Conservation (phyloP, 2,113 vertebrate species). For the Mobula birostris region DNA sequence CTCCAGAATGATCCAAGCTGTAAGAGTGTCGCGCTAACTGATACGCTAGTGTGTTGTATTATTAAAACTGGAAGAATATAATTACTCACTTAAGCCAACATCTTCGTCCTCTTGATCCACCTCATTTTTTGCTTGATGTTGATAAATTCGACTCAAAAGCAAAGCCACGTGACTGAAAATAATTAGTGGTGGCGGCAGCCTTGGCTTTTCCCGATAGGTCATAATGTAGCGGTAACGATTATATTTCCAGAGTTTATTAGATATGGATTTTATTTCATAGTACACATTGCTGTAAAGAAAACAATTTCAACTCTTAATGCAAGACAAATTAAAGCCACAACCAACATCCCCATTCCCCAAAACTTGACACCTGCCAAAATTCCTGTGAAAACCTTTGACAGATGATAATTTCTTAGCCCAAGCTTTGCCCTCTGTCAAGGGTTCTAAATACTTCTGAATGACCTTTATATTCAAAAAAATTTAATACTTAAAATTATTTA, state of each 20-base stretch:
- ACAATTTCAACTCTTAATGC: slow-evolving; percentile 13
- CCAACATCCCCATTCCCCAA: too few relatives aligned
- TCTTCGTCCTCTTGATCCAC: slow-evolving; percentile 63
- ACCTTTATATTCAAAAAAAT: too few relatives aligned
- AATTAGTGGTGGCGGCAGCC: slow-evolving; percentile 86
- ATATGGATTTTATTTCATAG: slow-evolving; percentile 76
- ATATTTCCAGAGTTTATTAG: slow-evolving; percentile 88
- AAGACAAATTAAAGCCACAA: neutral
- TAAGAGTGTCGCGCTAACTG: too few relatives aligned
- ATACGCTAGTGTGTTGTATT: neutral
- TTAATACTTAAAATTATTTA: too few relatives aligned
- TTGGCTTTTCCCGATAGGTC: slow-evolving; percentile 84
- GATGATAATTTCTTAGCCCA: too few relatives aligned
- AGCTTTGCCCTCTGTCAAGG: too few relatives aligned
- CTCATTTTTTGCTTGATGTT: slow-evolving; percentile 47
- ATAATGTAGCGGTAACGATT: slow-evolving; percentile 93
- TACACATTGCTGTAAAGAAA: slow-evolving; percentile 74
- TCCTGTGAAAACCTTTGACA: too few relatives aligned
- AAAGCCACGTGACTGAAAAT: slow-evolving; percentile 69
- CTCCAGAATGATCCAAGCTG: too few relatives aligned
- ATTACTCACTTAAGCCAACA: slow-evolving; percentile 78
- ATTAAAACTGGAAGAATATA: neutral
- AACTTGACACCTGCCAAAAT: too few relatives aligned
- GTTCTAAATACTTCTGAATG: too few relatives aligned
- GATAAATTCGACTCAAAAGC: slow-evolving; percentile 60